A percentile compares a stretch with the other conserved stretches of the same genome.
Evolutionary conservation across 2,797 vertebrate species (phyloP).

Genomic region (Alfaro cultratus): DNA sequence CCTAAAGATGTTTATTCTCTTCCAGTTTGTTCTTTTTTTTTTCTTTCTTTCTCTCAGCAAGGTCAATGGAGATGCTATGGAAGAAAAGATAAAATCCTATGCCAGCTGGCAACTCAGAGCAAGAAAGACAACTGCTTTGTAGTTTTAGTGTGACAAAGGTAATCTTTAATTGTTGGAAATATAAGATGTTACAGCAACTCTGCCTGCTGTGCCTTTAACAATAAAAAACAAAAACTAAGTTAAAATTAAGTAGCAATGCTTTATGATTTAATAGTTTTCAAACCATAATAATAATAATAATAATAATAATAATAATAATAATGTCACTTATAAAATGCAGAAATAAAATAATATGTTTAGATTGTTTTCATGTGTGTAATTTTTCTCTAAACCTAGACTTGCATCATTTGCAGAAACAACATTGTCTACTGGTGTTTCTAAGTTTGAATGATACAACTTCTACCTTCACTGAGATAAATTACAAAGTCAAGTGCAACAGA

Average conservation of each 20-base stretch:
- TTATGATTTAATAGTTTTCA: neutral
- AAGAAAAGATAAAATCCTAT: conserved; percentile 11
- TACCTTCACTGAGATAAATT: neutral
- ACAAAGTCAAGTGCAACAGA: neutral
- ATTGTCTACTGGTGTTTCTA: neutral
- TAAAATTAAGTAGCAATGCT: neutral
- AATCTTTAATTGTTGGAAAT: conserved; percentile 48
- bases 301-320: neutral
- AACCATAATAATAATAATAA: neutral
- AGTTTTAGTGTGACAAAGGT: conserved; percentile 41
- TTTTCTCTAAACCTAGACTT: neutral
- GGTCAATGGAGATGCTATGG: conserved; percentile 58
- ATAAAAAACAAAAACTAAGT: conserved; percentile 12
- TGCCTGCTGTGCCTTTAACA: conserved; percentile 26
- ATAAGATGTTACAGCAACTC: conserved; percentile 50
- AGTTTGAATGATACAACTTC: neutral
- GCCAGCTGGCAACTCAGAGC: conserved; percentile 57
- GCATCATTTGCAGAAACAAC: neutral
- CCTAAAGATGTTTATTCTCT: conserved; percentile 70
- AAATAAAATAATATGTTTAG: neutral
- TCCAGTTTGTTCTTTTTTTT: conserved; percentile 34
- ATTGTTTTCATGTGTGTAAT: neutral
- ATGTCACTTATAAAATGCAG: neutral
- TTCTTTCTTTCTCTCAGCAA: conserved; percentile 47
- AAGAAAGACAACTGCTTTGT: conserved; percentile 54